These are phyloP conservation scores for Pemphigus obesinymphae DNA, from an alignment of 1,140 invertebrate species.

Conservation along the genomic window DNA sequence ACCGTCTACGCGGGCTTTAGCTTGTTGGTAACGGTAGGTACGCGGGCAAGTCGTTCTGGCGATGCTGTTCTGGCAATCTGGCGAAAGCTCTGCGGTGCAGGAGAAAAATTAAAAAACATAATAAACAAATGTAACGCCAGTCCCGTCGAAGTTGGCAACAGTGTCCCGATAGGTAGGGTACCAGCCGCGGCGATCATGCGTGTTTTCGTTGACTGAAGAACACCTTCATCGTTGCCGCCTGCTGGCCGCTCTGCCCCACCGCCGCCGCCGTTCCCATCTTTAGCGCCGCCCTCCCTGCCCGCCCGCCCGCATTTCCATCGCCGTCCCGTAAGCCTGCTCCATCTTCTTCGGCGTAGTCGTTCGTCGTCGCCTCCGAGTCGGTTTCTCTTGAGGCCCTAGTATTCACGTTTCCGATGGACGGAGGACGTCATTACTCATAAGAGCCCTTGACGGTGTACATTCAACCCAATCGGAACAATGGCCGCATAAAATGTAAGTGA, in stretches of 20 bases:
- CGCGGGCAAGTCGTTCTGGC: not conserved
- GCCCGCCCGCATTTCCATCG: not conserved
- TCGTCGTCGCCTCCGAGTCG: too few relatives aligned
- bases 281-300: not conserved
- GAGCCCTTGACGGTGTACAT: not conserved
- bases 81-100: not conserved
- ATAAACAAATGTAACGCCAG: constrained; percentile 41
- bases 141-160: constrained; percentile 47
- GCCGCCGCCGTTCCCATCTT: not conserved
- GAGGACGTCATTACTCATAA: not conserved
- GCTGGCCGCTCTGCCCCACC: too few relatives aligned
- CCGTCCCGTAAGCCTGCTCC: not conserved
- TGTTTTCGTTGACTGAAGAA: not conserved
- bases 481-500: not conserved
- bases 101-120: not conserved
- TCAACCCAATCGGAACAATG: not conserved
- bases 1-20: too few relatives aligned
- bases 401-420: not conserved
- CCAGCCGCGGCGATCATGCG: constrained; percentile 47
- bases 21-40: too few relatives aligned
- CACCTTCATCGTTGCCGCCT: constrained; percentile 4
- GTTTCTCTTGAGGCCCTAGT: not conserved
- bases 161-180: constrained; percentile 47
- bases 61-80: not conserved
- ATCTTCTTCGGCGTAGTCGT: not conserved